These are phyloP conservation scores for Arothron firmamentum DNA, from an alignment of 2,113 vertebrate genomes.

Conservation along the genomic window DNA sequence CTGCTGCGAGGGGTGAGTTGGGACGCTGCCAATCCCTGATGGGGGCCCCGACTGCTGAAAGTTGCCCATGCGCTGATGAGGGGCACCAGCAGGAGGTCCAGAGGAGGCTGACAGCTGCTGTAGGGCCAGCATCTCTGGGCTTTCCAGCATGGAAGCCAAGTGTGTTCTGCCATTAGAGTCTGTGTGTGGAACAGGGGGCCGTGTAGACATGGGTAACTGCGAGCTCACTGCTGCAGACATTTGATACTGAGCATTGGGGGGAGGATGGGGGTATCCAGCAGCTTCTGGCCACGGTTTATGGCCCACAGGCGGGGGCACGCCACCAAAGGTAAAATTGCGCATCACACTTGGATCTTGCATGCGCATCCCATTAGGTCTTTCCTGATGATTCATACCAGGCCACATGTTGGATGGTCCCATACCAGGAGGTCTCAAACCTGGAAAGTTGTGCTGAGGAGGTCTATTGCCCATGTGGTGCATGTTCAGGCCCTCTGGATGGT, in stretches of 20 bases:
- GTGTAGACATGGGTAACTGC: slow-evolving; percentile 35
- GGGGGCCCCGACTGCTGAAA: slow-evolving; percentile 72
- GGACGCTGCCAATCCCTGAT: slow-evolving; percentile 66
- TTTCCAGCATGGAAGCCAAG: slow-evolving; percentile 94
- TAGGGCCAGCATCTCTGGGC: slow-evolving; percentile 97
- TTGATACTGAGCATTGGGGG: slow-evolving; percentile 76
- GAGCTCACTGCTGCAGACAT: slow-evolving; percentile 69
- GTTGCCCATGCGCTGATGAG: slow-evolving; percentile 70
- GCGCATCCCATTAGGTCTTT: slow-evolving; percentile 59
- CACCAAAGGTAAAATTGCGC: slow-evolving; percentile 69
- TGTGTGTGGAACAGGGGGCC: slow-evolving; percentile 46
- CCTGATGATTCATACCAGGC: slow-evolving; percentile 78
- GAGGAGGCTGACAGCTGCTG: slow-evolving; percentile 93
- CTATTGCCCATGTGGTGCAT: slow-evolving; percentile 65
- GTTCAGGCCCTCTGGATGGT: slow-evolving; percentile 63
- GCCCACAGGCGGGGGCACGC: slow-evolving; percentile 76
- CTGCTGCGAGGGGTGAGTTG: slow-evolving; percentile 55
- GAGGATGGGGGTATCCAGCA: slow-evolving; percentile 79
- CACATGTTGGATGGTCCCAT: slow-evolving; percentile 74
- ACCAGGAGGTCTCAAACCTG: slow-evolving; percentile 80
- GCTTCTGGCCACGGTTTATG: slow-evolving; percentile 84
- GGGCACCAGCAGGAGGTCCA: slow-evolving; percentile 79
- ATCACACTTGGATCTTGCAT: slow-evolving; percentile 66
- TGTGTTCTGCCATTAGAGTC: slow-evolving; percentile 74
- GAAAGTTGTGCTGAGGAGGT: slow-evolving; percentile 75